Evolutionary conservation across 2,113 vertebrate genomes (phyloP).

Genomic region (Ciconia stormi): DNA sequence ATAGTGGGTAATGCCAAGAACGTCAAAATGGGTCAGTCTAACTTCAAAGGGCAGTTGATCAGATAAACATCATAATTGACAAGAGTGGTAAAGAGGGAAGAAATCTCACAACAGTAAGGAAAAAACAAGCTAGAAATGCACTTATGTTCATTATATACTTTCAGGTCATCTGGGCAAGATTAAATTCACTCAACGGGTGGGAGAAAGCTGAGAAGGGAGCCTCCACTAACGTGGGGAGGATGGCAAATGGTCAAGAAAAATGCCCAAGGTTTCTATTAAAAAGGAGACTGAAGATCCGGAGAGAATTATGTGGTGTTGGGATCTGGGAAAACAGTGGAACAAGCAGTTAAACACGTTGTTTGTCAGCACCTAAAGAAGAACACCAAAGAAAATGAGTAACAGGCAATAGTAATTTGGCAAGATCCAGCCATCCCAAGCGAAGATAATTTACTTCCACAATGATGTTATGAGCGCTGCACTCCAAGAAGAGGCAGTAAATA

Average conservation of each 20-base stretch:
- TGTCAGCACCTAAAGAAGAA: constrained; percentile 1
- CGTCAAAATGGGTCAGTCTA: neutral
- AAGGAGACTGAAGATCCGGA: neutral
- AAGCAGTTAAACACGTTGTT: neutral
- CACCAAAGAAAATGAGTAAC: neutral
- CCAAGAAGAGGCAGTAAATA: neutral
- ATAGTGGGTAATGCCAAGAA: neutral
- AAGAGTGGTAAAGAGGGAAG: neutral
- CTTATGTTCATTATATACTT: fast-evolving
- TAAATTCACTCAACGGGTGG: neutral
- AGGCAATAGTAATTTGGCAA: neutral
- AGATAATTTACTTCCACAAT: neutral
- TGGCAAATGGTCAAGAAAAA: neutral
- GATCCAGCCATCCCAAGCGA: neutral
- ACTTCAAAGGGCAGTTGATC: neutral
- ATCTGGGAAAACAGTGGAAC: neutral
- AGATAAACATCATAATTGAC: neutral
- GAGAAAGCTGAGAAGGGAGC: neutral
- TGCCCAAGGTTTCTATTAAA: neutral
- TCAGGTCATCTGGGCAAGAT: neutral
- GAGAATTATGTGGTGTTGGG: neutral
- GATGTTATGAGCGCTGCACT: neutral
- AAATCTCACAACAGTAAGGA: neutral
- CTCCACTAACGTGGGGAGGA: neutral
- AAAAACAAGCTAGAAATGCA: neutral